Evolutionary conservation across 2,888 invertebrate genomes (phyloP).

Genomic region (Lochmaea capreae): DNA sequence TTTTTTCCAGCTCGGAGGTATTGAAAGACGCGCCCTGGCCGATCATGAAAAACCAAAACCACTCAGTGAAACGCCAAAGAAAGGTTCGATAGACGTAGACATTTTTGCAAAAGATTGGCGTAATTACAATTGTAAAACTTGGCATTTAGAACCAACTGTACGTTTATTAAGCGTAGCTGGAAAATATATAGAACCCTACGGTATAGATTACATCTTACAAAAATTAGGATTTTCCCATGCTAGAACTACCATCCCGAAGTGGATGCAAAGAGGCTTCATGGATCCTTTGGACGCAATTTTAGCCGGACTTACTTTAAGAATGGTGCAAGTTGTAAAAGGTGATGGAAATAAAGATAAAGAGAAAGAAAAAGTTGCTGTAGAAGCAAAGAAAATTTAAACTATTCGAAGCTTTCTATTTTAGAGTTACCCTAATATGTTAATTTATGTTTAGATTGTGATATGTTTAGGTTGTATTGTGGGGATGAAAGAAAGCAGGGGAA

Average conservation of each 20-base stretch:
- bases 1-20: constrained; percentile 51
- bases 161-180: constrained; percentile 74
- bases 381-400: constrained; percentile 33
- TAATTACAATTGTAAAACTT: constrained; percentile 91
- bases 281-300: constrained; percentile 96
- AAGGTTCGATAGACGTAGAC: constrained; percentile 67
- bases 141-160: constrained; percentile 96
- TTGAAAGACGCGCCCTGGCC: constrained; percentile 52
- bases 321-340: constrained; percentile 69
- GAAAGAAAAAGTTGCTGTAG: constrained; percentile 42
- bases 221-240: constrained; percentile 98
- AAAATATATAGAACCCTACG: constrained; percentile 97
- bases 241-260: constrained; percentile 98
- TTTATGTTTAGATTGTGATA: constrained; percentile 25
- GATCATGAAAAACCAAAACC: constrained; percentile 54
- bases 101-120: constrained; percentile 87
- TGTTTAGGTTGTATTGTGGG: constrained; percentile 18
- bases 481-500: background rate
- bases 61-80: constrained; percentile 53
- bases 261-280: constrained; percentile 98
- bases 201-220: constrained; percentile 97
- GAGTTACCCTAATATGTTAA: constrained; percentile 20
- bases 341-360: constrained; percentile 58
- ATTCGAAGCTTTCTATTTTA: background rate
- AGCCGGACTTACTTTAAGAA: constrained; percentile 80